These are phyloP conservation scores for Podargus strigoides DNA, from an alignment of 2,797 vertebrate species.

Conservation along the genomic window DNA sequence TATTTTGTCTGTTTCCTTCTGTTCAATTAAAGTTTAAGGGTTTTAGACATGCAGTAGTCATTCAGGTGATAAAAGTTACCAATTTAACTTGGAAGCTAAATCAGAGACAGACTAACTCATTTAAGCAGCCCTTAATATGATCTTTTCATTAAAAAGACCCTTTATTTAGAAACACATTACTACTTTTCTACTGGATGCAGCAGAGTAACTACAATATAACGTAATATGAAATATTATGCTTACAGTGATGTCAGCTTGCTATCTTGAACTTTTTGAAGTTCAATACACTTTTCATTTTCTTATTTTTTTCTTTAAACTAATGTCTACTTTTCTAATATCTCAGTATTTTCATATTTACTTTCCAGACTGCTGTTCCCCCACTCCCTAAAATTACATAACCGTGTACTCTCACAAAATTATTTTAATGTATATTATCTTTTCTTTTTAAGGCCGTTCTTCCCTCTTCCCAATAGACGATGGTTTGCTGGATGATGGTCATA, in stretches of 20 bases:
- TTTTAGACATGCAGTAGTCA: neutral
- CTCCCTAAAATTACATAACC: neutral
- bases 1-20: neutral
- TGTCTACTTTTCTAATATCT: neutral
- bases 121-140: neutral
- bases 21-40: neutral
- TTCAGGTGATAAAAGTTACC: neutral
- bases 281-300: neutral
- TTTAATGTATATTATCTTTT: constrained; percentile 24
- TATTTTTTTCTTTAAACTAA: constrained; percentile 10
- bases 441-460: constrained; percentile 88
- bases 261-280: neutral
- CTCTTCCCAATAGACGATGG: constrained; percentile 97
- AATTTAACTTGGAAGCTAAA: neutral
- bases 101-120: neutral
- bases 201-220: neutral
- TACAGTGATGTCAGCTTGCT: neutral
- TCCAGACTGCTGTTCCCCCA: neutral
- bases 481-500: constrained; percentile 91
- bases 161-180: neutral
- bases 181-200: neutral
- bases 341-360: neutral
- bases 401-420: neutral
- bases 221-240: neutral
- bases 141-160: neutral